Conservation (phyloP, 1,140 invertebrate genomes). For the Drosophila repleta region DNA sequence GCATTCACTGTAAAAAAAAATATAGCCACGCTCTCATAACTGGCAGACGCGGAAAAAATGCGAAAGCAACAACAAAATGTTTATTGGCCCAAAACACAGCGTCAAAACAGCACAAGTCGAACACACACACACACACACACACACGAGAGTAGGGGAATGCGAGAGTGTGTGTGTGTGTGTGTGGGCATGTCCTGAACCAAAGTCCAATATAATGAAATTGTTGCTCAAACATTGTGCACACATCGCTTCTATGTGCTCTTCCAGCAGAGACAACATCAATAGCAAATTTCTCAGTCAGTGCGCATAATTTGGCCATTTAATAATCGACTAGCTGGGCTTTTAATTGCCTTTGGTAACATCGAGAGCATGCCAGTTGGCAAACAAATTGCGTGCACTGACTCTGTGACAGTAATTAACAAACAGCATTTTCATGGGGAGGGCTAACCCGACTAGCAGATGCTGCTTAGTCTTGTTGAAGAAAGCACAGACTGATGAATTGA, state of each 20-base stretch:
- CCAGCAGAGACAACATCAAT: conserved; percentile 39
- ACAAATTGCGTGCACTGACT: conserved; percentile 37
- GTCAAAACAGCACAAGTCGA: conserved; percentile 28
- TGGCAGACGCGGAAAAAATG: conserved; percentile 46
- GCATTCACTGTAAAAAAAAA: conserved; percentile 10
- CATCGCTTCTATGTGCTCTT: conserved; percentile 11
- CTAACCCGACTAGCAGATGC: not conserved
- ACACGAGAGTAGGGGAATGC: not conserved
- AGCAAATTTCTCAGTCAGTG: conserved; percentile 53
- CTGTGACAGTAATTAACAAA: conserved; percentile 65
- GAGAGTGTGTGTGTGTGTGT: not conserved
- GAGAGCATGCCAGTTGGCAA: conserved; percentile 29
- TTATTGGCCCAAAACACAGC: conserved; percentile 61
- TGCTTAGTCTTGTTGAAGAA: not conserved
- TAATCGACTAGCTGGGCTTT: conserved; percentile 59
- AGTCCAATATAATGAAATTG: conserved; percentile 47
- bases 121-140: conserved; percentile 3
- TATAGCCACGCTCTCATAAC: conserved; percentile 60
- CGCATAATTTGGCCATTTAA: conserved; percentile 66
- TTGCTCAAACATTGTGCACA: conserved; percentile 44
- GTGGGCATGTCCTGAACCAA: conserved; percentile 4
- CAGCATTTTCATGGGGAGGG: conserved; percentile 3
- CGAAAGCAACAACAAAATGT: conserved; percentile 47
- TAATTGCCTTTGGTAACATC: conserved; percentile 60
- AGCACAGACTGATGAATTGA: not conserved